A percentile compares a stretch with the other conserved stretches of the same genome.
These are phyloP conservation scores for Drosophila neonasuta DNA, from an alignment of 2,888 invertebrate species.

Conservation along the genomic window DNA sequence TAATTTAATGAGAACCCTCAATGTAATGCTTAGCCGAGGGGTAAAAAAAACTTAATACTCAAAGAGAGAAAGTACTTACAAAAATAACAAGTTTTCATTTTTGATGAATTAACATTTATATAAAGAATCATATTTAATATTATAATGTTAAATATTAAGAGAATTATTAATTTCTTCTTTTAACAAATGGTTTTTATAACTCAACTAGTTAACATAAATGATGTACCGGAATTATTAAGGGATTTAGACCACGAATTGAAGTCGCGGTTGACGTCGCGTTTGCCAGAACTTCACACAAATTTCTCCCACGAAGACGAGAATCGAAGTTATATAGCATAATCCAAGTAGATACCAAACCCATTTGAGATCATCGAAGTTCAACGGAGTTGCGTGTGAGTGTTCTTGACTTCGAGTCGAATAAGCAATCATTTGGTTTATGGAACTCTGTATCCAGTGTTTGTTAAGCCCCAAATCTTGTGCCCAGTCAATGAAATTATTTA, in stretches of 20 bases:
- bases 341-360: conserved; percentile 24
- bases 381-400: neutral
- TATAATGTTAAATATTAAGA: too few relatives aligned
- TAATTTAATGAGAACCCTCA: too few relatives aligned
- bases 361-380: neutral
- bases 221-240: too few relatives aligned
- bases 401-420: neutral
- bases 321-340: neutral
- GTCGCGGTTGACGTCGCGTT: neutral
- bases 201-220: too few relatives aligned
- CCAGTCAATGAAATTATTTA: neutral
- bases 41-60: too few relatives aligned
- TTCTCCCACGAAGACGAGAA: neutral
- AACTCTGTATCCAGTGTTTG: neutral
- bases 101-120: too few relatives aligned
- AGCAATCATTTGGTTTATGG: neutral
- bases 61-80: too few relatives aligned
- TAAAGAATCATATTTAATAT: too few relatives aligned
- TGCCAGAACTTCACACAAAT: neutral
- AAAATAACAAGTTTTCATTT: too few relatives aligned
- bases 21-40: too few relatives aligned
- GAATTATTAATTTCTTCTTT: too few relatives aligned
- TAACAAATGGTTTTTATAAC: too few relatives aligned
- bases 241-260: neutral
- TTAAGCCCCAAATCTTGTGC: neutral